Evolutionary conservation across 2,888 invertebrate species (phyloP).

Genomic region (Xestobium rufovillosum): DNA sequence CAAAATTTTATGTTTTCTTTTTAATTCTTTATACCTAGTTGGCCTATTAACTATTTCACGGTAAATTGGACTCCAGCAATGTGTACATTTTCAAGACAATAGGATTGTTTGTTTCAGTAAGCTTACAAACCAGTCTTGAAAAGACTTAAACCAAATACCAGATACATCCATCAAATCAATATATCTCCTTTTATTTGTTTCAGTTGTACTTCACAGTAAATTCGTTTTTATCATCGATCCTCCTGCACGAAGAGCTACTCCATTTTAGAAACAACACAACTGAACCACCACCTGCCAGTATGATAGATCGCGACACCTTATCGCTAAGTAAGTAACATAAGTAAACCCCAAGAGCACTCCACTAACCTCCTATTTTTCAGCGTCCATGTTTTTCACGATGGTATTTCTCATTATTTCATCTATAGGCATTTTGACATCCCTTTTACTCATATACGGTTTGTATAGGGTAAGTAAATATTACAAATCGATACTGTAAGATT

Average conservation of each 20-base stretch:
- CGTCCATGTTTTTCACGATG: conserved; percentile 64
- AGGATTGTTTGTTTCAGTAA: too few relatives aligned
- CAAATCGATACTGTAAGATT: neutral
- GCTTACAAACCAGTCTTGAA: too few relatives aligned
- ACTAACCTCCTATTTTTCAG: conserved; percentile 53
- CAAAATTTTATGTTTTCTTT: too few relatives aligned
- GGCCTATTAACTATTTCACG: too few relatives aligned
- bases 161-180: too few relatives aligned
- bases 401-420: conserved; percentile 59
- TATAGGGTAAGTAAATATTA: conserved; percentile 52
- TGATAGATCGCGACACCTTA: conserved; percentile 43
- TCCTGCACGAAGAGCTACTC: conserved; percentile 59
- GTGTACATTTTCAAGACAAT: too few relatives aligned
- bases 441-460: conserved; percentile 60
- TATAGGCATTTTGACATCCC: conserved; percentile 59
- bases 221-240: conserved; percentile 55
- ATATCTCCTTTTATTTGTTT: too few relatives aligned
- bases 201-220: conserved; percentile 64
- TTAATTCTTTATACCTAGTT: too few relatives aligned
- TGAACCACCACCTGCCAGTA: conserved; percentile 31
- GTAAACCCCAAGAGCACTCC: too few relatives aligned
- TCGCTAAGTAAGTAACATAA: conserved; percentile 46
- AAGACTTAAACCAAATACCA: too few relatives aligned
- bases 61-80: too few relatives aligned
- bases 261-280: conserved; percentile 53